These are phyloP conservation scores for Trachelus tabidus DNA, from an alignment of 2,888 invertebrate genomes.

Conservation along the genomic window DNA sequence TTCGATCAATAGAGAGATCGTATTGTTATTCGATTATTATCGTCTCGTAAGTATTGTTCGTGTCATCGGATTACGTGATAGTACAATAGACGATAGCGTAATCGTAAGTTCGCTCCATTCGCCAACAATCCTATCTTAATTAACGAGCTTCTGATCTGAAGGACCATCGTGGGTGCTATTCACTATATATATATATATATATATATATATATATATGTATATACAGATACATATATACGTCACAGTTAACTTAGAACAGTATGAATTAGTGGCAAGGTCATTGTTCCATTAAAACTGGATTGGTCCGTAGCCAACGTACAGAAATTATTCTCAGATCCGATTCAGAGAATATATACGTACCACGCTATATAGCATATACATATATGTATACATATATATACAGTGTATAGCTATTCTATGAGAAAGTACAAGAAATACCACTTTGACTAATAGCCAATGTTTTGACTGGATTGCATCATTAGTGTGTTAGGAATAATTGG, in stretches of 20 bases:
- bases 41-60: not conserved
- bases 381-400: not conserved
- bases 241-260: not conserved
- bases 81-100: not conserved
- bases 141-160: not conserved
- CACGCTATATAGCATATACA: not conserved
- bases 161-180: not conserved
- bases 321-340: not conserved
- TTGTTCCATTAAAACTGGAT: not conserved
- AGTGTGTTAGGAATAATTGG: not conserved
- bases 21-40: not conserved
- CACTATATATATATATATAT: not conserved
- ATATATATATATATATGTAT: too few species aligned
- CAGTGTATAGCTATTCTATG: not conserved
- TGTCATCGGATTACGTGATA: not conserved
- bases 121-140: conserved; percentile 2
- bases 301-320: not conserved
- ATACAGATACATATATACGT: too few species aligned
- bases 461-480: not conserved
- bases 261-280: not conserved
- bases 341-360: not conserved
- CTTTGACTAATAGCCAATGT: not conserved
- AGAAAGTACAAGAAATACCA: not conserved
- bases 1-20: not conserved
- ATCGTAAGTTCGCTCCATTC: not conserved